Evolutionary conservation across 2,113 vertebrate genomes (phyloP), one percentile per base, ranked within the genome.

Genomic region (Raja brachyura): DNA sequence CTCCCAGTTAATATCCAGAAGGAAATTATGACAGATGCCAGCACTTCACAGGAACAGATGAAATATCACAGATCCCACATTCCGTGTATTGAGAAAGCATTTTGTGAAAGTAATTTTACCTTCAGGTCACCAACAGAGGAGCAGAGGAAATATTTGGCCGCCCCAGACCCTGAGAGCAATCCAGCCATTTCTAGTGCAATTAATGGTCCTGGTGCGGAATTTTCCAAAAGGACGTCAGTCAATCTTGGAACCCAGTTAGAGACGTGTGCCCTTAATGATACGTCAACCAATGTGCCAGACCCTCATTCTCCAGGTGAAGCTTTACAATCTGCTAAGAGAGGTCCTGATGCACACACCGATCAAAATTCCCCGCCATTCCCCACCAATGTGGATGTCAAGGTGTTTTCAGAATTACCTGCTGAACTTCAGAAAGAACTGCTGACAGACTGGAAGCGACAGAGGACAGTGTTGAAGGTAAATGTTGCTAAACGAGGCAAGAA

Each of bases 331-430:
- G n/a, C 18, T 8, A 59, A 39, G 2, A 6, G 70, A 73, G 75
- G 16, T 48, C 14, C 0, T 0, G 75, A 4, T 85, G 94, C 94
- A 74, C 94, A 48, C 18, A 74, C 54, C 28, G 83, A 93, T 13
- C 94, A 94, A 18, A 93, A 93, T 5, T 93, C 83, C 77, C 4
- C 33, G 0, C 20, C 31, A 6, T 94, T 97, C 83, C 98, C 97
- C 9, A 93, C 95, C 93, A 93, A 95, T 0, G 94, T 99, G 3
- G 97, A 99, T 93, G 94, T 96, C 31, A 81, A 94, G 61, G 97
- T 98, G 75, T 99, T 98, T 95, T 97, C 96, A 1, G 96, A 98
- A 94, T 96, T 99, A 9, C 98, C 98, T 0, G 79, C 93, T 0
- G 97, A 97, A 4, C 88, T 99, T 61, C 98, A 97, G 88, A 95